phyloP scores from a whole-genome alignment of 2,113 vertebrate species.

The Pleuronectes platessa region DNA sequence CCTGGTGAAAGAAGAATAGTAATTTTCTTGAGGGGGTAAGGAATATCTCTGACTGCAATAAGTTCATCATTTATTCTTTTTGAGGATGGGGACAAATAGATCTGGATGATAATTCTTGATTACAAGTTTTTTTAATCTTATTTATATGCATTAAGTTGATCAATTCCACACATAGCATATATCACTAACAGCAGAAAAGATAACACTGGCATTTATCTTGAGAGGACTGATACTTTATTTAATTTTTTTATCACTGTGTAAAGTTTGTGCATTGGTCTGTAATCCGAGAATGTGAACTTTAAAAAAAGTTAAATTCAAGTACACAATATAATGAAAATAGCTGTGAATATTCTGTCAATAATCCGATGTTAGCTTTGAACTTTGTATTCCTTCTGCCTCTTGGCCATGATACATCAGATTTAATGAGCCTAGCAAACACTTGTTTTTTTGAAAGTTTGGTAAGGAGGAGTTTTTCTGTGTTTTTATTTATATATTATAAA shows the following conservation, averaged over 20 bases:
- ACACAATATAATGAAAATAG: too few species aligned
- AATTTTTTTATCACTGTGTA: too few species aligned
- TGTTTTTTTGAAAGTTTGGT: constrained; percentile 22
- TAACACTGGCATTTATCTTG: neutral
- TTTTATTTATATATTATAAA: neutral
- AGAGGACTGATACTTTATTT: too few species aligned
- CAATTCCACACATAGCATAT: neutral
- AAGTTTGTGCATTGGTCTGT: too few species aligned
- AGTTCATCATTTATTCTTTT: neutral
- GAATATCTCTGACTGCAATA: constrained; percentile 6
- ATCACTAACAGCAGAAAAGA: neutral
- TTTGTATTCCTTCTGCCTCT: neutral
- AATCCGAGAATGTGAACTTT: too few species aligned
- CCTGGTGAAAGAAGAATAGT: neutral
- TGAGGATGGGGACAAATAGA: neutral
- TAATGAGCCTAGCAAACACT: neutral
- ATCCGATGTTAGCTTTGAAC: too few species aligned
- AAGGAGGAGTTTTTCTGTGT: constrained; percentile 5
- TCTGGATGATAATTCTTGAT: neutral
- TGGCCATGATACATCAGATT: neutral
- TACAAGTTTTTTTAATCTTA: neutral
- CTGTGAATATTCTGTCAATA: too few species aligned
- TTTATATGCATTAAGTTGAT: neutral
- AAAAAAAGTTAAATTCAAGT: too few species aligned
- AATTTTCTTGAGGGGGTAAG: neutral